Percentiles rank a stretch among this genome's conserved stretches.
phyloP scores from a whole-genome alignment of 2,888 invertebrate species.

The Caenorhabditis sulstoni region DNA sequence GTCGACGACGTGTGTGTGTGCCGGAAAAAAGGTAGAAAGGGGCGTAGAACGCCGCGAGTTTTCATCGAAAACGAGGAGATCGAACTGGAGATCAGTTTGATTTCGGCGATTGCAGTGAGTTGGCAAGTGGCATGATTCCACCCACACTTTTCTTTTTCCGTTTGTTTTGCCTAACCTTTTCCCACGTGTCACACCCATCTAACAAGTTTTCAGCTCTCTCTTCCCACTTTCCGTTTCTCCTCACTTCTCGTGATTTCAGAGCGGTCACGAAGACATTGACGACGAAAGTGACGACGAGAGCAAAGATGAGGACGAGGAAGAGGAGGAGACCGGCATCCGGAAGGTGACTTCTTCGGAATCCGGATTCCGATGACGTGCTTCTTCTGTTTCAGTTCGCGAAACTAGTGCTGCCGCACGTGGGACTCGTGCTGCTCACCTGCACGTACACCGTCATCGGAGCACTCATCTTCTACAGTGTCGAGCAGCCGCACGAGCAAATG shows the following conservation, averaged over 20 bases:
- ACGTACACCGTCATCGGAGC: slow-evolving; percentile 79
- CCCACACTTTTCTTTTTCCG: slow-evolving; percentile 4
- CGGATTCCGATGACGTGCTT: too few species aligned
- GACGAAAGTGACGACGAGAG: slow-evolving; percentile 66
- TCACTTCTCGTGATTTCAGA: too few species aligned
- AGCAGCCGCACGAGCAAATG: slow-evolving; percentile 78
- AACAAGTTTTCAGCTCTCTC: too few species aligned
- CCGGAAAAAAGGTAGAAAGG: slow-evolving; percentile 6
- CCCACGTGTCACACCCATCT: too few species aligned
- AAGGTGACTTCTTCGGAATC: slow-evolving; percentile 64
- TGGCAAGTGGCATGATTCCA: too few species aligned
- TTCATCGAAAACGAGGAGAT: slow-evolving; percentile 42
- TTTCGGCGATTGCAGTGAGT: slow-evolving; percentile 54
- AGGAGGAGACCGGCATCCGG: slow-evolving; percentile 69
- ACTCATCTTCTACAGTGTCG: slow-evolving; percentile 79
- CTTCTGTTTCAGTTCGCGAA: slow-evolving; percentile 78
- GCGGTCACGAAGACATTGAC: slow-evolving; percentile 69
- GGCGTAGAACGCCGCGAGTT: slow-evolving; percentile 17
- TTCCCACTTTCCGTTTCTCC: too few species aligned
- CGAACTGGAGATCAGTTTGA: slow-evolving; percentile 40
- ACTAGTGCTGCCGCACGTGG: slow-evolving; percentile 80
- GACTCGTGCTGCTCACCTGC: slow-evolving; percentile 79
- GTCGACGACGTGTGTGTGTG: slow-evolving; percentile 28
- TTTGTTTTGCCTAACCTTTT: slow-evolving; percentile 24
- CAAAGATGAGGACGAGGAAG: slow-evolving; percentile 72